phyloP scores from a whole-genome alignment of 2,113 vertebrate genomes.

The Podocnemis expansa region DNA sequence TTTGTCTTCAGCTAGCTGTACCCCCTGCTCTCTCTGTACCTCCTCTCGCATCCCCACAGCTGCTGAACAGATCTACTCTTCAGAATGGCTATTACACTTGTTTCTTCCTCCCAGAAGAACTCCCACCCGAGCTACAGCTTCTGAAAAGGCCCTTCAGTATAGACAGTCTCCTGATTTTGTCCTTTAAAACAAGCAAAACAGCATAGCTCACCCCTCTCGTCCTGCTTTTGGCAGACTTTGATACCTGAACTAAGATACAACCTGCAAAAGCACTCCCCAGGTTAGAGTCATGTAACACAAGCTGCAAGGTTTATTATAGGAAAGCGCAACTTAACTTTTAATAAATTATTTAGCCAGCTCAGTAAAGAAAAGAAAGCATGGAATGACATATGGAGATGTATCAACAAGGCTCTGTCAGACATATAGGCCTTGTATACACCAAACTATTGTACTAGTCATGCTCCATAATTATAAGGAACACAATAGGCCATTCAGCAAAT shows the following conservation, averaged over 20 bases:
- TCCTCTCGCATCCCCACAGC: not conserved
- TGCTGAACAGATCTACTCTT: not conserved
- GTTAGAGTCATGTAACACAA: not conserved
- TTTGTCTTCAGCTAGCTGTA: not conserved
- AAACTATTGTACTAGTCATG: not conserved
- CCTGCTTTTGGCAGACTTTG: not conserved
- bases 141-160: not conserved
- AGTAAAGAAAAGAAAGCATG: not conserved
- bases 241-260: not conserved
- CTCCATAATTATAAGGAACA: slow-evolving; percentile 21
- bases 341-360: not conserved
- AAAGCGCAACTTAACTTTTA: not conserved
- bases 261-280: not conserved
- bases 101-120: not conserved
- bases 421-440: not conserved
- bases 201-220: not conserved
- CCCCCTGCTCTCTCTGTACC: not conserved
- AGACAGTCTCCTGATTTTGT: not conserved
- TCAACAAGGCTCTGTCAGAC: not conserved
- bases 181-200: not conserved
- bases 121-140: not conserved
- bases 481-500: not conserved
- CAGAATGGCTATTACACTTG: not conserved
- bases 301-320: not conserved
- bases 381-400: not conserved